Evolutionary conservation across 2,888 invertebrate species (phyloP).

Genomic region (Parascotia fuliginaria): DNA sequence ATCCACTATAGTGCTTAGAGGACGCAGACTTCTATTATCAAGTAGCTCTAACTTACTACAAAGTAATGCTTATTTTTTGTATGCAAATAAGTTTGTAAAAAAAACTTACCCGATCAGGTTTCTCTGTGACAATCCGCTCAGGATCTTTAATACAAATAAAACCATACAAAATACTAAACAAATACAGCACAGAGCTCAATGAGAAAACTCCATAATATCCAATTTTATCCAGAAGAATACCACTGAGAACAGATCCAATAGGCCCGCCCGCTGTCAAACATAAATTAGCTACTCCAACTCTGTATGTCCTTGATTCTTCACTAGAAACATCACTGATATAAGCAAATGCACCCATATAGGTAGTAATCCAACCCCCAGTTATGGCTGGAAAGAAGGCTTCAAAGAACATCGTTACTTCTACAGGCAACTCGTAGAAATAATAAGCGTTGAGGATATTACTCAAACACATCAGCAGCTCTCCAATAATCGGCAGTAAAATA

Average conservation of each 20-base stretch:
- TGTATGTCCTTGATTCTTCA: constrained; percentile 83
- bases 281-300: constrained; percentile 85
- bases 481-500: constrained; percentile 83
- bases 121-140: constrained; percentile 46
- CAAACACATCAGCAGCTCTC: constrained; percentile 78
- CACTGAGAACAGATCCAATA: constrained; percentile 74
- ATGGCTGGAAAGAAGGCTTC: constrained; percentile 83
- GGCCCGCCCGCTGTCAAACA: constrained; percentile 75
- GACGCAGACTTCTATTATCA: no score
- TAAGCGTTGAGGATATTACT: constrained; percentile 83
- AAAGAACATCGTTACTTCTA: constrained; percentile 80
- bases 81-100: no score
- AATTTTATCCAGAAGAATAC: constrained; percentile 66
- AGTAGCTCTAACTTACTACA: no score
- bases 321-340: constrained; percentile 86
- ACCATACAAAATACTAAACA: constrained; percentile 75
- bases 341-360: constrained; percentile 85
- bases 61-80: no score
- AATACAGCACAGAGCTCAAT: constrained; percentile 69
- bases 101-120: constrained; percentile 20
- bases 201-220: constrained; percentile 84
- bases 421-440: constrained; percentile 82
- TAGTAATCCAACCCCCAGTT: constrained; percentile 84
- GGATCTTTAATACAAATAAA: constrained; percentile 70
- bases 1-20: no score